A percentile compares a stretch with the other conserved stretches of the same genome.
phyloP scores from a whole-genome alignment of 2,113 vertebrate species.

The Cynoglossus semilaevis region DNA sequence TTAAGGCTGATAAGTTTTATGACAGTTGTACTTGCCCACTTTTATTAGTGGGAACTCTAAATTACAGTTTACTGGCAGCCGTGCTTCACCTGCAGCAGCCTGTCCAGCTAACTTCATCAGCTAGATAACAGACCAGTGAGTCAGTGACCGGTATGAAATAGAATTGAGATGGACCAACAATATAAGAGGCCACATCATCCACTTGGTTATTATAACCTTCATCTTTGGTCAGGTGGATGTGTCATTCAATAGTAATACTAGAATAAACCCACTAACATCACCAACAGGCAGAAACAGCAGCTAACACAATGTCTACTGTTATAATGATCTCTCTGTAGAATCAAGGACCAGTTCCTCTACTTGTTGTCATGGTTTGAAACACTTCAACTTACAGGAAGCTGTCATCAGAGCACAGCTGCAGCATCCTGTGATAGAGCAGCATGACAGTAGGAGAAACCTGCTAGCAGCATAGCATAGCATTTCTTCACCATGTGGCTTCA shows the following conservation, averaged over 20 bases:
- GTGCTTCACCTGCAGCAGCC: background rate
- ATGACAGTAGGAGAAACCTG: background rate
- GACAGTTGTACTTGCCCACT: slow-evolving; percentile 22
- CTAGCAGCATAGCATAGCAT: background rate
- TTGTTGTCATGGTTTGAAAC: slow-evolving; percentile 15
- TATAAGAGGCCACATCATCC: slow-evolving; percentile 3
- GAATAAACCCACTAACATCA: no score
- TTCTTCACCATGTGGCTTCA: background rate
- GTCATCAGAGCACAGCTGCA: slow-evolving; percentile 32
- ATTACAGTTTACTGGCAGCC: background rate
- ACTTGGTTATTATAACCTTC: slow-evolving; percentile 14
- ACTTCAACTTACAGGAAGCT: slow-evolving; percentile 29
- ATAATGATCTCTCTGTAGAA: slow-evolving; percentile 1
- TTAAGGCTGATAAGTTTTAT: slow-evolving; percentile 9
- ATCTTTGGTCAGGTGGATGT: no score
- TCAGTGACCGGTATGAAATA: no score
- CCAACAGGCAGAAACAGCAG: background rate
- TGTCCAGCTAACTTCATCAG: background rate
- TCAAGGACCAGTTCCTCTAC: slow-evolving; percentile 19
- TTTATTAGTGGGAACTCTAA: slow-evolving; percentile 5
- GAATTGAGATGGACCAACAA: no score
- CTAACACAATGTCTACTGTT: background rate
- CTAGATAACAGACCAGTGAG: slow-evolving; percentile 2
- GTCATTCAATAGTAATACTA: no score
- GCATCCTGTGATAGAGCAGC: slow-evolving; percentile 18